Conservation (phyloP, 2,888 invertebrate species). For the Caprella mutica region DNA sequence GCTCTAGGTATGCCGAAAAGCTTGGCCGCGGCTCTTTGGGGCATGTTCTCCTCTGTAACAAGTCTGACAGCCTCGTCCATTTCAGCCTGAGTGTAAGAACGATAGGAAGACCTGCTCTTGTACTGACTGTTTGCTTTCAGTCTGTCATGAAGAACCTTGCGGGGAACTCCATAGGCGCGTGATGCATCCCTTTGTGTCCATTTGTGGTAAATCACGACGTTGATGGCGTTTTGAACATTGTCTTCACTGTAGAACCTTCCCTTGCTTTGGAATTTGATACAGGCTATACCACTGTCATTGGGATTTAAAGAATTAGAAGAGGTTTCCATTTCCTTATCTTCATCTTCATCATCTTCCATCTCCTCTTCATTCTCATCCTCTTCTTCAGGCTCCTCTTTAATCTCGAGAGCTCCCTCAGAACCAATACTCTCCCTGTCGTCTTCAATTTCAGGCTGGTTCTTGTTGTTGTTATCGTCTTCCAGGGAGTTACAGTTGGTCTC, state of each 20-base stretch:
- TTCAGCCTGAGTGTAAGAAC: background rate
- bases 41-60: background rate
- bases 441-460: no score
- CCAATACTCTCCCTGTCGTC: no score
- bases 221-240: slow-evolving; percentile 4
- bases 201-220: slow-evolving; percentile 4
- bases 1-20: slow-evolving; percentile 1
- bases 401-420: no score
- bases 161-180: background rate
- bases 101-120: background rate
- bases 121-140: slow-evolving; percentile 2
- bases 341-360: background rate
- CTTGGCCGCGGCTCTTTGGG: background rate
- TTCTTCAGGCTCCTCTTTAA: background rate
- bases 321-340: background rate
- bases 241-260: background rate
- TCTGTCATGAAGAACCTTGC: background rate
- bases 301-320: background rate
- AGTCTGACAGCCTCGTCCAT: background rate
- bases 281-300: no score
- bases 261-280: no score
- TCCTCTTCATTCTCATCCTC: background rate
- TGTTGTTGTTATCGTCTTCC: no score
- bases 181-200: slow-evolving; percentile 7
- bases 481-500: no score